Evolutionary conservation across 2,797 vertebrate species (phyloP).

Genomic region (Loris lydekkerianus): DNA sequence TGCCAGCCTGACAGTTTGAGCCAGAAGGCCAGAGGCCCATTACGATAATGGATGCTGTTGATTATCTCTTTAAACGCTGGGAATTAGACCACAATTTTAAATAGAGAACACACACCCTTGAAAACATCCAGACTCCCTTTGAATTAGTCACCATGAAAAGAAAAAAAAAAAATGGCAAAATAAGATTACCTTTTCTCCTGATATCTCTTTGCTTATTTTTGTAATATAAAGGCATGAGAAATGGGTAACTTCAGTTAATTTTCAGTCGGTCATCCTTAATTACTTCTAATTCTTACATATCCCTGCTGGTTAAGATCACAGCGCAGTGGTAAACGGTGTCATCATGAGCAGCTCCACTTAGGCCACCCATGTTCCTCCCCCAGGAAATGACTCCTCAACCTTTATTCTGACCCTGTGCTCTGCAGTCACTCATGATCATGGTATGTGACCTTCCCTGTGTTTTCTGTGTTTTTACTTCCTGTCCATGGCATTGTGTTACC

Average conservation of each 20-base stretch:
- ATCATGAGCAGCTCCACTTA: background rate
- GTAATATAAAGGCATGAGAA: background rate
- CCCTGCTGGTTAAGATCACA: background rate
- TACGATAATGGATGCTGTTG: background rate
- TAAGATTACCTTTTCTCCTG: background rate
- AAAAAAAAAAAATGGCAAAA: background rate
- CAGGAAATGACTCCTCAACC: background rate
- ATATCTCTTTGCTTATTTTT: slow-evolving; percentile 31
- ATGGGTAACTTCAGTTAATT: slow-evolving; percentile 26
- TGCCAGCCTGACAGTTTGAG: background rate
- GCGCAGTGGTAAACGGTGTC: background rate
- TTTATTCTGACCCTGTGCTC: background rate
- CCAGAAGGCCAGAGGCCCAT: background rate
- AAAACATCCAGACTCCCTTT: slow-evolving; percentile 57
- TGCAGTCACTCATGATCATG: background rate
- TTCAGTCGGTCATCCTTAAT: slow-evolving; percentile 34
- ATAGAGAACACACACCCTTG: background rate
- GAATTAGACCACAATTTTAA: slow-evolving; percentile 50
- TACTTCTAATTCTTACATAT: background rate
- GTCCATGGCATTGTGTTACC: background rate
- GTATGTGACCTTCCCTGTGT: background rate
- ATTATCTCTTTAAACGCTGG: background rate
- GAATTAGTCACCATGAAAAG: background rate
- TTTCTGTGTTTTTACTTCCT: slow-evolving; percentile 8
- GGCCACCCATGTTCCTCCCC: background rate